phyloP scores from a whole-genome alignment of 1,140 invertebrate genomes.

The Penaeus indicus region DNA sequence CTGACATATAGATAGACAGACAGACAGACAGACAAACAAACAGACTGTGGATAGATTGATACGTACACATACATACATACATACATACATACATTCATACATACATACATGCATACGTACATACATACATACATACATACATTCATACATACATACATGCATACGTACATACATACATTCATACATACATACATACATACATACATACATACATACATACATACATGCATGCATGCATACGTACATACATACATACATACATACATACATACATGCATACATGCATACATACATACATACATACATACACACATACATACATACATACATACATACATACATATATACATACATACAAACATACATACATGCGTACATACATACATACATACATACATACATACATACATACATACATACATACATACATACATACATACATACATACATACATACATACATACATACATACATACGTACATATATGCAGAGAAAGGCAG shows the following conservation, averaged over 20 bases:
- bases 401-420: neutral
- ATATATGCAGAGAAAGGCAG: no score
- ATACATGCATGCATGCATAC: neutral
- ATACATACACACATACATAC: conserved; percentile 34
- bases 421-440: neutral
- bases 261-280: no score
- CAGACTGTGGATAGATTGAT: neutral
- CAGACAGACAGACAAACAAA: neutral
- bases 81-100: neutral
- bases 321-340: neutral
- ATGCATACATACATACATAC: no score
- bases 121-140: no score
- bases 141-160: neutral
- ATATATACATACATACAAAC: neutral
- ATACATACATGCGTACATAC: neutral
- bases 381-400: neutral
- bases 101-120: no score
- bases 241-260: no score
- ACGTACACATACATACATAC: neutral
- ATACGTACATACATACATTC: neutral
- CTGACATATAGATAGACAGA: neutral
- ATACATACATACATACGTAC: no score
- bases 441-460: neutral
- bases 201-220: no score
- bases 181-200: neutral